phyloP scores from a whole-genome alignment of 2,797 vertebrate genomes.

The Helostoma temminkii region DNA sequence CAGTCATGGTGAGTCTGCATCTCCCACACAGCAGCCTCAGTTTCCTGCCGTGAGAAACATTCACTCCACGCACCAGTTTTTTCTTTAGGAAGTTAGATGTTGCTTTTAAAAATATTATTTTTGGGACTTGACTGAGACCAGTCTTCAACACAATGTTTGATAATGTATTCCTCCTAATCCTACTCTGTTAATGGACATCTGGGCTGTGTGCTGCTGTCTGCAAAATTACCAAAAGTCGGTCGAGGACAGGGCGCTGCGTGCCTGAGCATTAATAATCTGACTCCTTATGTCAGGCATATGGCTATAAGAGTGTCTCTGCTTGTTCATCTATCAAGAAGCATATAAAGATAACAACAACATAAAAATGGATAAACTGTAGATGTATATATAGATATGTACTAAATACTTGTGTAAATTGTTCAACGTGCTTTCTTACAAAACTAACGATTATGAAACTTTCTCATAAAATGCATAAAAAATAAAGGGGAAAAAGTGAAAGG shows the following conservation, averaged over 20 bases:
- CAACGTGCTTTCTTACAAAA: conserved; percentile 40
- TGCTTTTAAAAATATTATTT: no score
- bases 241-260: conserved; percentile 30
- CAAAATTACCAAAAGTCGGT: conserved; percentile 34
- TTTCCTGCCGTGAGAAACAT: no score
- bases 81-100: no score
- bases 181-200: conserved; percentile 12
- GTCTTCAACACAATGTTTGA: no score
- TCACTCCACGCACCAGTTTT: no score
- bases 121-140: no score
- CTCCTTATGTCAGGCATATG: conserved; percentile 28
- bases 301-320: conserved; percentile 22
- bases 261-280: conserved; percentile 30
- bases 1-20: no score
- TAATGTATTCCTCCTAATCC: conserved; percentile 41
- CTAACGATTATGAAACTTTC: conserved; percentile 17
- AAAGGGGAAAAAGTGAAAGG: conserved; percentile 41
- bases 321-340: conserved; percentile 10
- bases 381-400: no score
- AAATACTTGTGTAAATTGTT: conserved; percentile 50
- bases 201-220: conserved; percentile 7
- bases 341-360: no score
- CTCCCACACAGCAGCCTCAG: no score
- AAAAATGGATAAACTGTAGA: no score
- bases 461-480: conserved; percentile 17